These are phyloP conservation scores for Syndactyla subalaris DNA, from an alignment of 2,797 vertebrate species.

Conservation along the genomic window DNA sequence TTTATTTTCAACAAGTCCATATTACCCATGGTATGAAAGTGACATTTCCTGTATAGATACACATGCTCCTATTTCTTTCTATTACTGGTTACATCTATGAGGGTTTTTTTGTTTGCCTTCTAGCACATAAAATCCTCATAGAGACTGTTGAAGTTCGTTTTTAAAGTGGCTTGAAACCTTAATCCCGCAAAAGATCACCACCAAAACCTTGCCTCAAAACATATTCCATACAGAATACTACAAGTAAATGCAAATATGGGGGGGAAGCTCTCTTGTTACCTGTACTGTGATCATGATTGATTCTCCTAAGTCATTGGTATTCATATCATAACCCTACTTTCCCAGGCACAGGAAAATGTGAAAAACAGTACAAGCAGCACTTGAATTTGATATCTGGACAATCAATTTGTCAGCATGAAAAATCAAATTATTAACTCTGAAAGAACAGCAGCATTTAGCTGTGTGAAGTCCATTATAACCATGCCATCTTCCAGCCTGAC, in stretches of 20 bases:
- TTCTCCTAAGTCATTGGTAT: background rate
- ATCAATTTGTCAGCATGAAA: background rate
- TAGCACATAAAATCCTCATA: background rate
- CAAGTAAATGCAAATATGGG: background rate
- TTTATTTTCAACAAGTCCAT: background rate
- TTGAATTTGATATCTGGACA: background rate
- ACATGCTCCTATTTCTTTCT: background rate
- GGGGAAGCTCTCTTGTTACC: background rate
- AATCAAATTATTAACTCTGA: background rate
- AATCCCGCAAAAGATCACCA: background rate
- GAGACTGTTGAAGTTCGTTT: background rate
- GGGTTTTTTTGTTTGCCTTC: background rate
- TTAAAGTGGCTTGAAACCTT: background rate
- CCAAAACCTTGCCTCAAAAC: background rate
- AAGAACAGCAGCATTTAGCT: background rate
- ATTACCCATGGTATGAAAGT: background rate
- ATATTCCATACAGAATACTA: background rate
- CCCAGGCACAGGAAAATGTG: background rate
- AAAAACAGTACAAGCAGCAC: background rate
- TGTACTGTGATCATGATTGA: background rate
- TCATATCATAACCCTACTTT: background rate
- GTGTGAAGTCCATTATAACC: background rate
- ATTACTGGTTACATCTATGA: background rate
- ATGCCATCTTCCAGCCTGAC: background rate
- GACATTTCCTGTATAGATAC: background rate